A percentile compares a stretch with the other conserved stretches of the same genome.
phyloP scores from a whole-genome alignment of 2,113 vertebrate species.

The Ramphastos sulfuratus region DNA sequence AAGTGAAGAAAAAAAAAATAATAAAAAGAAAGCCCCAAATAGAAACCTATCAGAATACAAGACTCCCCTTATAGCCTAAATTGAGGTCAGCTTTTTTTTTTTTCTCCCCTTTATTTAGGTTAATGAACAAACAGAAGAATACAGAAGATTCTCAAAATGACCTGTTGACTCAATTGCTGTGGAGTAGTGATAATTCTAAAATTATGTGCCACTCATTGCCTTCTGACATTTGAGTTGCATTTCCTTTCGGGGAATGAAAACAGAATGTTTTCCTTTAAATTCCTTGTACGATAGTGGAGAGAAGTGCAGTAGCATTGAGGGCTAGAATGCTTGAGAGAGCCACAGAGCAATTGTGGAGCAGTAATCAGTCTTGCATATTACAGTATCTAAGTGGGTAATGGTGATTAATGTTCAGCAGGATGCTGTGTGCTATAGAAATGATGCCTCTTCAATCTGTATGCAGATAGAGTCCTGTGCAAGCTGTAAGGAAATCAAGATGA shows the following conservation, averaged over 20 bases:
- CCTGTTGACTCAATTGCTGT: background rate
- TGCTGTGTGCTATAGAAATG: background rate
- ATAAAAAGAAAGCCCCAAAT: background rate
- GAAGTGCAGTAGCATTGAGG: rapidly evolving
- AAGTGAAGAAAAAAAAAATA: background rate
- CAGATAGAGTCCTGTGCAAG: background rate
- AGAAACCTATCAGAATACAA: background rate
- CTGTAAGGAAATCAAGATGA: background rate
- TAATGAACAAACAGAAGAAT: background rate
- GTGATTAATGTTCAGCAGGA: constrained; percentile 44
- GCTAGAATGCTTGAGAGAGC: background rate
- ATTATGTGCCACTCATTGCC: background rate
- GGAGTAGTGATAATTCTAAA: background rate
- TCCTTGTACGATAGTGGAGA: background rate
- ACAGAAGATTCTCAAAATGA: background rate
- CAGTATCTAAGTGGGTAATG: constrained; percentile 24
- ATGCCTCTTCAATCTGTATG: background rate
- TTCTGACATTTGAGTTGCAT: background rate
- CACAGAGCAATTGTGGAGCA: background rate
- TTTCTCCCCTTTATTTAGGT: background rate
- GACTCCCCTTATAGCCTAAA: background rate
- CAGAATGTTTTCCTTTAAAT: background rate
- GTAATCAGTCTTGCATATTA: constrained; percentile 32
- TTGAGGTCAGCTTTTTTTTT: background rate
- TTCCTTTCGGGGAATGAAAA: background rate